These are phyloP conservation scores for Motacilla tschutschensis DNA, from an alignment of 2,113 vertebrate genomes.

Conservation along the genomic window DNA sequence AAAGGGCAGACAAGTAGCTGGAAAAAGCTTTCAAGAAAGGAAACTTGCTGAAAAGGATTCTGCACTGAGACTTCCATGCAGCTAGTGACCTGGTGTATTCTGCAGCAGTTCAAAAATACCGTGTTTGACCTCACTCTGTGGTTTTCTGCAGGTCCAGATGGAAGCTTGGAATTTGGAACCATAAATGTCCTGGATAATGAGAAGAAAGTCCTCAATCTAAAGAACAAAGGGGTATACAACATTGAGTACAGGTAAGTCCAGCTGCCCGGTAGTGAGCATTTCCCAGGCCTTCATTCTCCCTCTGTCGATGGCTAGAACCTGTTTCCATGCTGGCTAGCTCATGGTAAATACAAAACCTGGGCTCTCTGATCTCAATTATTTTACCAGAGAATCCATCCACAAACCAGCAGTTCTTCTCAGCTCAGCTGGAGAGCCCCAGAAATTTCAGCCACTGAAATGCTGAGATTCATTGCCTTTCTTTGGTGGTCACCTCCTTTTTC, in stretches of 20 bases:
- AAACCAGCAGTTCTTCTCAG: background rate
- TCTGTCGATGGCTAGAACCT: background rate
- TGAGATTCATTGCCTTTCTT: background rate
- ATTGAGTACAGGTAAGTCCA: conserved; percentile 79
- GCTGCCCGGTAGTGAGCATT: background rate
- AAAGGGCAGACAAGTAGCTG: background rate
- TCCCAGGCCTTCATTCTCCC: background rate
- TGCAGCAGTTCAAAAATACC: background rate
- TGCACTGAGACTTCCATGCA: background rate
- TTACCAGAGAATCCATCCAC: background rate
- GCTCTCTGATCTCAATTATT: background rate
- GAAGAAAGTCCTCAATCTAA: conserved; percentile 77
- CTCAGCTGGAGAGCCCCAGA: background rate
- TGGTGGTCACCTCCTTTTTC: background rate
- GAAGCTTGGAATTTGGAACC: conserved; percentile 82
- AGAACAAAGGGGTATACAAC: conserved; percentile 88
- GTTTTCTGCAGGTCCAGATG: conserved; percentile 69
- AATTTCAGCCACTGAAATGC: background rate
- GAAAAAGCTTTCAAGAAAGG: background rate
- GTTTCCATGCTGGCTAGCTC: background rate
- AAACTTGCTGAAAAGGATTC: background rate
- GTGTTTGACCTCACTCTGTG: fast-evolving
- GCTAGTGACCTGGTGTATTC: background rate
- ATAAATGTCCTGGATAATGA: conserved; percentile 77
- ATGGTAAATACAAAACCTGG: background rate